Base-by-base conservation (phyloP, 2,797 vertebrate species). In the Helarctos malayanus region DNA sequence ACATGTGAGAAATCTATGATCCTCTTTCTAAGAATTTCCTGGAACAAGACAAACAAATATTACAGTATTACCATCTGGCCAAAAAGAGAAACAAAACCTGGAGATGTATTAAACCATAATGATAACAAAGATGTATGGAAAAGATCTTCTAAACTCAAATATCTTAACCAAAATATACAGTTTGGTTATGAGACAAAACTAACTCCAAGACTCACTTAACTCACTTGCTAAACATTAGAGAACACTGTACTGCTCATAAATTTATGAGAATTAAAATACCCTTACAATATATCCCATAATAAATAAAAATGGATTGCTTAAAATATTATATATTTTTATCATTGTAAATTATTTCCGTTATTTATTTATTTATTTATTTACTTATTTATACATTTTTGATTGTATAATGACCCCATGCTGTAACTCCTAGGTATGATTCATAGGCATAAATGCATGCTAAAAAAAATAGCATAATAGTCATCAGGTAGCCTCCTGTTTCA, bases 401-500 rank as follows among this genome's bases (percentile, higher is more conserved):
- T 76, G 41, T 63, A 95, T 52, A 93, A 79, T 75, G 41, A 84
- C 23, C 56, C 15, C 81, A 57, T 45, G 41, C 92, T 95, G 3
- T 83, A 45, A 18, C 0, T 97, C 89, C 91, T 75, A 93, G 38
- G 0, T 87, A 21, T 98, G 96, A 98, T 63, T 96, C 71, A 91
- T 38, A 91, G 63, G 82, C 79, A 86, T 71, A 73, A 97, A 96
- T 89, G 29, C 18, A 93, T 4, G 96, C 92, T 61, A 87, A 68
- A 87, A 61, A 86, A 75, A 90, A 91, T 23, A 84, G 56, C 88
- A 96, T 91, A 97, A 65, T 23, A 61, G 18, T 96, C 90, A 91
- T 41, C 94, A 95, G 56, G 95, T 94, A 93, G 15, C 12, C 97
- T 97, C 81, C 78, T 96, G 32, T 97, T 97, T 89, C 47, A 92